Percentiles rank a stretch among this genome's conserved stretches.
Conservation (phyloP, 2,113 vertebrate genomes). For the Eidolon helvum region DNA sequence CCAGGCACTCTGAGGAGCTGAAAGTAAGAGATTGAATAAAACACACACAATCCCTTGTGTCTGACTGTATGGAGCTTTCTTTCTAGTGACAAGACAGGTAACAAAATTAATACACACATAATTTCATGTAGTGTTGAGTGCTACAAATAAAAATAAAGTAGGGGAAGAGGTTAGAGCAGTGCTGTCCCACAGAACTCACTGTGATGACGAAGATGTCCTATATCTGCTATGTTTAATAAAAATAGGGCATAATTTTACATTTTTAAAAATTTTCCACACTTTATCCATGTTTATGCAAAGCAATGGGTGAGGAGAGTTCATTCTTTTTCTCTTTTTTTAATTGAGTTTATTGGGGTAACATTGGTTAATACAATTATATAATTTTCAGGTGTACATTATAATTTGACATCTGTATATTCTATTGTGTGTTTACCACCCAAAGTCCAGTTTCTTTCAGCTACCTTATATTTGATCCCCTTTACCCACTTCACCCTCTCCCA, state of each 20-base stretch:
- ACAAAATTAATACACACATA: neutral
- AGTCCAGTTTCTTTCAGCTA: no score
- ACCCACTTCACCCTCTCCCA: no score
- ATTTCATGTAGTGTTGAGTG: neutral
- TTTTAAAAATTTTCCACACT: slow-evolving; percentile 44
- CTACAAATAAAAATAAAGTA: neutral
- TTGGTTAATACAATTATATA: neutral
- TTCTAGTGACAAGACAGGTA: neutral
- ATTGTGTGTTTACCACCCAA: no score
- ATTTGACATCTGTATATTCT: no score
- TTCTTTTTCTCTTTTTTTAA: neutral
- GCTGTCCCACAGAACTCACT: neutral
- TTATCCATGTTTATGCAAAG: slow-evolving; percentile 46
- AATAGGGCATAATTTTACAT: neutral
- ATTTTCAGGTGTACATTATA: neutral
- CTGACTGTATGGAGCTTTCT: neutral
- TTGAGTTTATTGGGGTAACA: neutral
- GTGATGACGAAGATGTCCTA: neutral
- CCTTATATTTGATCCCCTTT: no score
- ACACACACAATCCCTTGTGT: neutral
- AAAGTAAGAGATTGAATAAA: slow-evolving; percentile 7
- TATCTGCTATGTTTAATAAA: neutral
- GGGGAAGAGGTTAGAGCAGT: neutral
- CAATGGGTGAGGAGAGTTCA: neutral
- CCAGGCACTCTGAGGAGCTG: neutral